Evolutionary conservation across 2,797 vertebrate genomes (phyloP), one percentile per base, ranked within the genome.

Genomic region (Galaxias olidus): DNA sequence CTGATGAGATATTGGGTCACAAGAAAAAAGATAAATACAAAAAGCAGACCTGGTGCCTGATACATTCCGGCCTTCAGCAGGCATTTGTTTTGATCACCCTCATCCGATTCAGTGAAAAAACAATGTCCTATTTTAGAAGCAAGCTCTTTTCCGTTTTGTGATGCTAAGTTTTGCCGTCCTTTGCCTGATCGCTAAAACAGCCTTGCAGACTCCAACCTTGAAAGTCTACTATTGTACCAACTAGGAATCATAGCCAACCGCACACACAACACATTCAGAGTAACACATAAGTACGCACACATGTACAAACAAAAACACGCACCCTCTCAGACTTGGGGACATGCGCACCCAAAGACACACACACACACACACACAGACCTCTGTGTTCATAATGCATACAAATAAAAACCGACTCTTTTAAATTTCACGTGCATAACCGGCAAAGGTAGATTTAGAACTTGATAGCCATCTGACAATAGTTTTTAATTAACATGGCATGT

Each of bases 121-220:
- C 81, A 81, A 80, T 50, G 46, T 72, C 80, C 65, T 84, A 78
- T 73, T 86, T 86, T 76, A 47, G 76, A 78, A 69, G 12, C 0
- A 14, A 15, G 17, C 66, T 60, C 52, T 65, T 79, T 71, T 80
- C 67, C 72, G n/a, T 70, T 1, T 10, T 40, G 57, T 73, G 73
- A 78, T 66, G 80, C 90, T 90, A 91, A 94, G 88, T 85, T 90
- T 93, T 93, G 89, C 93, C 92, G 87, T 93, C 93, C 45, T 78
- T 91, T 84, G 90, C 90, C 76, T 94, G 83, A 79, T 83, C 77
- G 72, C 41, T 63, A 74, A 81, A 88, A 84, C 80, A 84, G 81
- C 49, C 51, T 52, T 43, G 58, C 59, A 62, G 52, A 72, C 60
- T 70, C 69, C n/a, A 69, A 54, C 69, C 67, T 74, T 76, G 64